phyloP scores from a whole-genome alignment of 1,140 invertebrate species.

The Diuraphis noxia region DNA sequence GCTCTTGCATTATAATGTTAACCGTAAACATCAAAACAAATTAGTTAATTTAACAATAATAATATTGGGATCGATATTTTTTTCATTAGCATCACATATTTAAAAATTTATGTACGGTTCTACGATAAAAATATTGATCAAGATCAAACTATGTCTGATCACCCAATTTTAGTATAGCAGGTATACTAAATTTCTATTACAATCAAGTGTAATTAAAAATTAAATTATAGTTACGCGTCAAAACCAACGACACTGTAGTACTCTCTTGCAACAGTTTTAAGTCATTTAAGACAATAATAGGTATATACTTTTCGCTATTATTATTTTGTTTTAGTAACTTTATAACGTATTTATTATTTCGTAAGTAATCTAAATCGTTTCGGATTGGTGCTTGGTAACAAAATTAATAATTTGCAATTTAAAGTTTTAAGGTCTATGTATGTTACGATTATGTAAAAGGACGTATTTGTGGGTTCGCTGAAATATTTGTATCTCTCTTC shows the following conservation, averaged over 20 bases:
- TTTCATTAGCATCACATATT: neutral
- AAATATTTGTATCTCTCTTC: neutral
- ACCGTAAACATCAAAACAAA: no score
- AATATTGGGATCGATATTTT: neutral
- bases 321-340: neutral
- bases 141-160: no score
- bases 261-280: neutral
- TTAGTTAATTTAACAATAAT: no score
- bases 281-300: neutral
- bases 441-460: neutral
- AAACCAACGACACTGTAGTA: no score
- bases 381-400: neutral
- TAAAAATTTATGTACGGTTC: neutral
- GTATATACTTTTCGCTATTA: neutral
- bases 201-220: no score
- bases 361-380: neutral
- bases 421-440: neutral
- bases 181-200: no score
- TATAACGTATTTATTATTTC: neutral
- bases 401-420: slow-evolving; percentile 5
- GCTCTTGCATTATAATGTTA: no score
- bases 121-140: no score
- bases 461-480: neutral
- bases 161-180: no score
- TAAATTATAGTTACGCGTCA: no score